Evolutionary conservation across 2,797 vertebrate species (phyloP).

Genomic region (Eleutherodactylus coqui): DNA sequence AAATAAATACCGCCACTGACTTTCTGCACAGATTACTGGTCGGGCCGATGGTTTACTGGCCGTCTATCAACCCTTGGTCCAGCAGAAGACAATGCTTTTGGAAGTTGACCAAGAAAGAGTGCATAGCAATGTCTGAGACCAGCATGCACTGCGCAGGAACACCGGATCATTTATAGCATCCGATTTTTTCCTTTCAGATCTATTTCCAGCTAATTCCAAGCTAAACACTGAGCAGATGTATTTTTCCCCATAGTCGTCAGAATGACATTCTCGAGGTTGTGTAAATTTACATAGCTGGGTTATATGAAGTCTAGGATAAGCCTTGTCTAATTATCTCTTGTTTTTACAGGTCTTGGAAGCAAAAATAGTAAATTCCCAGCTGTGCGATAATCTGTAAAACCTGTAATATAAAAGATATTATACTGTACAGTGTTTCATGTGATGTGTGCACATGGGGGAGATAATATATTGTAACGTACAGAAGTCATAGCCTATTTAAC

Average conservation of each 20-base stretch:
- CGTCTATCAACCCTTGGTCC: background rate
- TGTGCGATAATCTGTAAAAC: background rate
- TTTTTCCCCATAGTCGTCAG: constrained; percentile 3
- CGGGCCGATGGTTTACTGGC: no score
- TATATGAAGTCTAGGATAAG: constrained; percentile 3
- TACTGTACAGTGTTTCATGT: background rate
- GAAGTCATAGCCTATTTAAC: background rate
- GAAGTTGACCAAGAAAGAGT: background rate
- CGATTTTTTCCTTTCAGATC: background rate
- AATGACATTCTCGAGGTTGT: background rate
- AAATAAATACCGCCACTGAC: no score
- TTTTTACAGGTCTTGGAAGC: constrained; percentile 28
- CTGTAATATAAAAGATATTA: background rate
- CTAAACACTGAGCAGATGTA: constrained; percentile 14
- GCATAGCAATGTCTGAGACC: background rate
- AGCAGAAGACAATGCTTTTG: background rate
- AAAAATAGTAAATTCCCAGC: constrained; percentile 24
- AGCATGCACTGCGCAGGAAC: background rate
- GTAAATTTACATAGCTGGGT: constrained; percentile 40
- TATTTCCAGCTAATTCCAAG: background rate
- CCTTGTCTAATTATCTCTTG: constrained; percentile 16
- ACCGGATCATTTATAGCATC: background rate
- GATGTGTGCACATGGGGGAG: background rate
- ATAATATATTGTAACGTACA: background rate
- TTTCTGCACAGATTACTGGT: no score